phyloP scores from a whole-genome alignment of 2,888 invertebrate genomes.

The Eupithecia subumbrata region DNA sequence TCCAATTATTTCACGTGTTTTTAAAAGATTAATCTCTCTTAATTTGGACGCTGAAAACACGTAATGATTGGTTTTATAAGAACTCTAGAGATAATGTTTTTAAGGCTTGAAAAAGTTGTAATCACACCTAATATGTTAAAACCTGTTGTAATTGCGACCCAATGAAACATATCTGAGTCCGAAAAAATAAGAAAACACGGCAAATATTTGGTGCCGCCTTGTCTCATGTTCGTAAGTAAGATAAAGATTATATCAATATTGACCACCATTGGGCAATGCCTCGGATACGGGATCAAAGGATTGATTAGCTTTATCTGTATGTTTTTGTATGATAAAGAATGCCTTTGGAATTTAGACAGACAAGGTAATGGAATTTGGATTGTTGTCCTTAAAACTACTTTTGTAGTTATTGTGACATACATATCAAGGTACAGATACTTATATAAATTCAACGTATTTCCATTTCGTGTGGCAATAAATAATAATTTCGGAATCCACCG shows the following conservation, averaged over 20 bases:
- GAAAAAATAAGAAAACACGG: neutral
- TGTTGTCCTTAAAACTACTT: neutral
- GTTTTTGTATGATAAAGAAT: constrained; percentile 36
- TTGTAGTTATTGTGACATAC: neutral
- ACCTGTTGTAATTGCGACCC: neutral
- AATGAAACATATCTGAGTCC: neutral
- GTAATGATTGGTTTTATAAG: constrained; percentile 14
- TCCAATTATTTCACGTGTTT: constrained; percentile 53
- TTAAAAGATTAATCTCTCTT: constrained; percentile 44
- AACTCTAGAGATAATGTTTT: neutral
- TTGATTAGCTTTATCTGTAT: constrained; percentile 46
- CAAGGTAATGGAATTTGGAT: constrained; percentile 17
- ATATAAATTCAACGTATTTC: neutral
- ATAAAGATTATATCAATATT: constrained; percentile 43
- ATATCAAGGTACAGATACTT: neutral
- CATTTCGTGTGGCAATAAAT: neutral
- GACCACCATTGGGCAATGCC: constrained; percentile 46
- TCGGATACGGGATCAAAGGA: constrained; percentile 43
- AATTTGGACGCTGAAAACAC: constrained; percentile 23
- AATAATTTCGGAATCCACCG: neutral
- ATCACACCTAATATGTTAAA: neutral
- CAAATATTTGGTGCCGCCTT: constrained; percentile 41
- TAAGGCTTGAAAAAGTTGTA: neutral
- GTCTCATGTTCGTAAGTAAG: constrained; percentile 44
- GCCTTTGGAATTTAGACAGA: constrained; percentile 29